These are phyloP conservation scores for Caloenas nicobarica DNA, from an alignment of 2,113 vertebrate genomes.

Conservation along the genomic window DNA sequence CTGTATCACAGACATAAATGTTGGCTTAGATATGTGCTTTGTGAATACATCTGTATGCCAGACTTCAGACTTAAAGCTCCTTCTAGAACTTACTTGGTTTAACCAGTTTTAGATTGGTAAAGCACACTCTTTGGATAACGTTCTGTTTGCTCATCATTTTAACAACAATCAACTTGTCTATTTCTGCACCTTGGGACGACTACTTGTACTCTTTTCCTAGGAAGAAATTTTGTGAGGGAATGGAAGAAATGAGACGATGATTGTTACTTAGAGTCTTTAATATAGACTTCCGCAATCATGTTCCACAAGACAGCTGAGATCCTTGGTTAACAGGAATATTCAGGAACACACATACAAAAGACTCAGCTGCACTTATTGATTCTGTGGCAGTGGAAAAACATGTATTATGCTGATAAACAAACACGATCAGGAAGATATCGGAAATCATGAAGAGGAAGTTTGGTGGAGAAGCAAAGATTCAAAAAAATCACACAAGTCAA, in stretches of 20 bases:
- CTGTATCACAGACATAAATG: not conserved
- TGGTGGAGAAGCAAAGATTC: not conserved
- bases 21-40: not conserved
- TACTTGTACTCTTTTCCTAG: not conserved
- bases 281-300: not conserved
- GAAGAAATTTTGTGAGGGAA: not conserved
- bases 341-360: not conserved
- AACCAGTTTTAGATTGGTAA: not conserved
- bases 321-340: not conserved
- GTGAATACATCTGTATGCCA: not conserved
- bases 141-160: not conserved
- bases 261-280: not conserved
- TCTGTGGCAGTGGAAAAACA: not conserved
- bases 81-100: not conserved
- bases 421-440: not conserved
- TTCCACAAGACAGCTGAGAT: not conserved
- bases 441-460: not conserved
- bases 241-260: not conserved
- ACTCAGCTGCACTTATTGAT: not conserved
- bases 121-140: not conserved
- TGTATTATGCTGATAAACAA: not conserved
- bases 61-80: not conserved
- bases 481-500: not conserved
- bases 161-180: not conserved
- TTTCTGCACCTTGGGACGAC: not conserved